A percentile compares a stretch with the other conserved stretches of the same genome.
Conservation (phyloP, 2,888 invertebrate species). For the Cantharis rustica region DNA sequence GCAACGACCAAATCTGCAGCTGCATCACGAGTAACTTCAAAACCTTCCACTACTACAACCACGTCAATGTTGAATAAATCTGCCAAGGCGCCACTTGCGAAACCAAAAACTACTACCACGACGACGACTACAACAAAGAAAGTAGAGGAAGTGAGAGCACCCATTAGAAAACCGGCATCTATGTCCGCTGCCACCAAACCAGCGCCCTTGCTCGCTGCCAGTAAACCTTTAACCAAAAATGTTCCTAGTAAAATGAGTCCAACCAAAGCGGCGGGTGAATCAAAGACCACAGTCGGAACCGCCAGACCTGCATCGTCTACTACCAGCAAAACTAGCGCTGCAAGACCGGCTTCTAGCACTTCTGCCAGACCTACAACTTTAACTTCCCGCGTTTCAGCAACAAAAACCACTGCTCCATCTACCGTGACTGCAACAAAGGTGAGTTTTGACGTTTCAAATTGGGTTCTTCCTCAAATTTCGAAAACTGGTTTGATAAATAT, state of each 20-base stretch:
- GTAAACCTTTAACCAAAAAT: slow-evolving; percentile 39
- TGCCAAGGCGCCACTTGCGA: slow-evolving; percentile 27
- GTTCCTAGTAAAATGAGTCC: slow-evolving; percentile 33
- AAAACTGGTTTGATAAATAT: neutral
- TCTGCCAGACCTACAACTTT: slow-evolving; percentile 34
- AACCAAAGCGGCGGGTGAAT: slow-evolving; percentile 13
- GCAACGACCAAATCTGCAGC: slow-evolving; percentile 10
- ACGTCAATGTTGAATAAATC: slow-evolving; percentile 19
- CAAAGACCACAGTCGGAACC: neutral
- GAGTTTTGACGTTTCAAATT: neutral
- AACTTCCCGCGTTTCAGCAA: slow-evolving; percentile 32
- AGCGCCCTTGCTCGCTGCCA: slow-evolving; percentile 17
- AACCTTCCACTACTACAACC: slow-evolving; percentile 22
- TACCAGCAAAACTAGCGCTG: slow-evolving; percentile 14
- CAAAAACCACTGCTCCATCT: slow-evolving; percentile 17
- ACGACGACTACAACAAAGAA: slow-evolving; percentile 38
- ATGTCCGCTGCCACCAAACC: slow-evolving; percentile 32
- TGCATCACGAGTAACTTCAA: slow-evolving; percentile 29
- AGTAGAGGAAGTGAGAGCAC: slow-evolving; percentile 58
- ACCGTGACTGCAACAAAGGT: slow-evolving; percentile 34
- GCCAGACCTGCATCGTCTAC: slow-evolving; percentile 25
- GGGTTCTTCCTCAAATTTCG: neutral
- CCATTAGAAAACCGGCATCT: slow-evolving; percentile 51
- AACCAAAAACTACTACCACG: slow-evolving; percentile 30
- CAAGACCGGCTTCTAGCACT: slow-evolving; percentile 25